Base-by-base conservation (phyloP, 2,797 vertebrate species). In the Rhabdomys pumilio region DNA sequence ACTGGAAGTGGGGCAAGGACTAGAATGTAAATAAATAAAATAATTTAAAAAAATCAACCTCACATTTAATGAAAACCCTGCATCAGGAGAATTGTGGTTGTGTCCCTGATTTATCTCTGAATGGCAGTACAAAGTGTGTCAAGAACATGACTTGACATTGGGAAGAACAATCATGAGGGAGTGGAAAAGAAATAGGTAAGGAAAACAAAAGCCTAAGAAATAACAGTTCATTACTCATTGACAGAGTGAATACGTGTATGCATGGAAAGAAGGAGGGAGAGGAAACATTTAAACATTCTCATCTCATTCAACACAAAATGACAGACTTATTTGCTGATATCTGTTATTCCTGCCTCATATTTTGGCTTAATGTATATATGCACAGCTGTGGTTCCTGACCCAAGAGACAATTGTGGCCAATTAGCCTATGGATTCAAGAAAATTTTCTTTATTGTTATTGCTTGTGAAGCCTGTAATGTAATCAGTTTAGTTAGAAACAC, bases 261-360 rank as follows among this genome's bases (percentile, higher is more conserved):
- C 72, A 91, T 9, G 50, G 67, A 91, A 88, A n/a, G 29, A 85
- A 91, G 44, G 19, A 87, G n/a, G 89, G 55, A 96, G 76, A 77
- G 55, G 67, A 96, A 92, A 86, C 4, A 90, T 29, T 34, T 69
- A 84, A 91, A 50, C 82, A 5, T 44, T 92, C 63, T 79, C 81
- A 22, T 31, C 57, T 83, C 29, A 76, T 87, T 95, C 85, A 89
- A 87, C 20, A 22, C n/a, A 92, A 92, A 89, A 85, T 96, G 96
- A 94, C 94, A 97, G 97, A 97, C 92, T 92, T 97, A 97, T 97
- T 96, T 97, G 96, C 96, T 97, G 96, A 84, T 97, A 96, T 82
- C 95, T 95, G 0, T 57, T 94, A 59, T n/a, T 93, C 81, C 95
- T 94, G 67, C 75, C 34, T 97, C 97, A 95, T 96, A 97, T 92